Evolutionary conservation across 2,888 invertebrate species (phyloP).

Genomic region (Drosophila stalkeri): DNA sequence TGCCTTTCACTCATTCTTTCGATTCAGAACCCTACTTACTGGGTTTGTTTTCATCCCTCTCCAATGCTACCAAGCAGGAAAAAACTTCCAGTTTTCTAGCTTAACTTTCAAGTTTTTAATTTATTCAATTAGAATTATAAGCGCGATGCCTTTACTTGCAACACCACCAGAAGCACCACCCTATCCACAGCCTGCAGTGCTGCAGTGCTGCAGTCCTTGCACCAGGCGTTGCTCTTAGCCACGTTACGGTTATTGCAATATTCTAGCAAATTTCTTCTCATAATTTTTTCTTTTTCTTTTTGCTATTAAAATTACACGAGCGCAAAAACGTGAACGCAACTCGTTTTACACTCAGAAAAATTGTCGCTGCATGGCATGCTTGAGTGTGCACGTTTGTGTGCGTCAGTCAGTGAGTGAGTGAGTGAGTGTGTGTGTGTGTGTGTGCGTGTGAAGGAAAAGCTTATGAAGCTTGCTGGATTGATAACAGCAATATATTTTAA

Average conservation of each 20-base stretch:
- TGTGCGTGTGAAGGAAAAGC: constrained; percentile 2
- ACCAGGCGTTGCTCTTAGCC: constrained; percentile 1
- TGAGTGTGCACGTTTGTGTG: constrained; percentile 10
- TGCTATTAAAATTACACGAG: constrained; percentile 56
- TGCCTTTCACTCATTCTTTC: constrained; percentile 4
- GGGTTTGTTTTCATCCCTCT: neutral
- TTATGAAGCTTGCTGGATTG: constrained; percentile 10
- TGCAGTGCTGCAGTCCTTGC: neutral
- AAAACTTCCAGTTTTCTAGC: constrained; percentile 29
- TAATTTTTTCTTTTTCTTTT: constrained; percentile 47
- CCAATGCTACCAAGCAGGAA: neutral
- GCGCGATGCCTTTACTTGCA: constrained; percentile 44
- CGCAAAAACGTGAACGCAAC: constrained; percentile 56
- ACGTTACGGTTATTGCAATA: constrained; percentile 44
- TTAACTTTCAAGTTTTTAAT: constrained; percentile 67
- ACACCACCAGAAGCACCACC: constrained; percentile 19
- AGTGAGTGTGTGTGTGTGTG: no score
- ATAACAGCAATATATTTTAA: constrained; percentile 14
- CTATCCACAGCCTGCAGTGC: neutral
- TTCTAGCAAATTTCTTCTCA: constrained; percentile 72
- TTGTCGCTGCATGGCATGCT: constrained; percentile 64
- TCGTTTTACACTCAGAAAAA: constrained; percentile 72
- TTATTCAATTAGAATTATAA: constrained; percentile 74
- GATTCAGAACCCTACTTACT: constrained; percentile 12
- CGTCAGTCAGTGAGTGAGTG: neutral